Conservation (phyloP, 2,888 invertebrate genomes). For the Lochmaea crataegi region DNA sequence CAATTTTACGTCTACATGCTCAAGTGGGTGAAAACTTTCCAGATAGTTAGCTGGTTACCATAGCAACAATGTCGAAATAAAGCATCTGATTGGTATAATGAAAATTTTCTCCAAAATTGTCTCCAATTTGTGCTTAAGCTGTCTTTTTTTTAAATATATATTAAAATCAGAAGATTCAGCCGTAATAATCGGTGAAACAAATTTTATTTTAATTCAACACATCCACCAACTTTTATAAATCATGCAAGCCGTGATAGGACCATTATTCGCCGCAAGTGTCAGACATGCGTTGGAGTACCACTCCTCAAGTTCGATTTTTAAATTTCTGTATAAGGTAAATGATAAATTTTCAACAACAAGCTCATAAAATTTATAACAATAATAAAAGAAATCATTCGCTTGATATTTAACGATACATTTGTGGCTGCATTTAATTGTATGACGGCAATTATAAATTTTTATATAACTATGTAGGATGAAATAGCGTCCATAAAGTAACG, state of each 20-base stretch:
- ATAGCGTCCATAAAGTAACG: too few species aligned
- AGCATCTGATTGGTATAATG: too few species aligned
- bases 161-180: too few species aligned
- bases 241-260: background rate
- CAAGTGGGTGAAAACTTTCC: too few species aligned
- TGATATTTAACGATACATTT: background rate
- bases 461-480: too few species aligned
- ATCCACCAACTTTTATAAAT: background rate
- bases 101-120: too few species aligned
- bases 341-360: background rate
- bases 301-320: constrained; percentile 5
- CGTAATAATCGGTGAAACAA: too few species aligned
- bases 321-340: constrained; percentile 1
- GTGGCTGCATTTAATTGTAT: background rate
- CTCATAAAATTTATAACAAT: background rate
- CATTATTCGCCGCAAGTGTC: background rate
- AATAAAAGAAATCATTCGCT: background rate
- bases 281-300: background rate
- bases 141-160: too few species aligned
- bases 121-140: too few species aligned
- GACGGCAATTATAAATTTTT: background rate
- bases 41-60: too few species aligned
- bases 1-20: too few species aligned
- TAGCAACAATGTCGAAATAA: too few species aligned
- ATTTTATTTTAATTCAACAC: background rate